Evolutionary conservation across 2,113 vertebrate species (phyloP).

Genomic region (Petrocephalus zakoni): DNA sequence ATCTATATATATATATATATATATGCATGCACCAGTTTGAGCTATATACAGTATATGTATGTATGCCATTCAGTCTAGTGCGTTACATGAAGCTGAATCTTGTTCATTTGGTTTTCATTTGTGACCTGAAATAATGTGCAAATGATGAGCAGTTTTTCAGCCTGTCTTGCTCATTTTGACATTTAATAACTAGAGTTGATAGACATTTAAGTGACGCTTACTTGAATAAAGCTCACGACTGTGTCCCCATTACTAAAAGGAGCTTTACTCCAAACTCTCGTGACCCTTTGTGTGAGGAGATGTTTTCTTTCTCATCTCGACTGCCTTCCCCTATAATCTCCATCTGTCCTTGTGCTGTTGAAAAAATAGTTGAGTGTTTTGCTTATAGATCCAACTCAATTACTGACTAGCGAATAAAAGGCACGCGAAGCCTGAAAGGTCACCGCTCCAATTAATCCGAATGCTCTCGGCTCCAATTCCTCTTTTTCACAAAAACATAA

Average conservation of each 20-base stretch:
- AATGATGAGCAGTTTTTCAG: not conserved
- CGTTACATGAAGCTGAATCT: not conserved
- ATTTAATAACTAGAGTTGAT: not conserved
- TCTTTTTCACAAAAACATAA: conserved; percentile 13
- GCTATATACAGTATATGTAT: too few species aligned
- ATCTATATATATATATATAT: too few species aligned
- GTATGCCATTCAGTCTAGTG: not conserved
- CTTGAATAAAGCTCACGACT: not conserved
- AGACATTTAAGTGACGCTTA: not conserved
- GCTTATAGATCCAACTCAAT: conserved; percentile 1
- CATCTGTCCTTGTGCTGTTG: not conserved
- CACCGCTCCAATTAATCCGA: not conserved
- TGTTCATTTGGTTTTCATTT: not conserved
- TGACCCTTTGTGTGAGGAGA: not conserved
- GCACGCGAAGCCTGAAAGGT: conserved; percentile 2
- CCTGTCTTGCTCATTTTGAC: not conserved
- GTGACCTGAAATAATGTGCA: not conserved
- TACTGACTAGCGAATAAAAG: conserved; percentile 4
- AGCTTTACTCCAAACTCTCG: not conserved
- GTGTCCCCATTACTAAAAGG: not conserved
- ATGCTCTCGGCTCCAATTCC: not conserved
- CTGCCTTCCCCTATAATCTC: not conserved
- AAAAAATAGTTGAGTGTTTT: not conserved
- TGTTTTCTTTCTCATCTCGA: not conserved
- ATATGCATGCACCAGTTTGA: too few species aligned